phyloP scores from a whole-genome alignment of 2,113 vertebrate genomes.

The Colistium nudipinnis region DNA sequence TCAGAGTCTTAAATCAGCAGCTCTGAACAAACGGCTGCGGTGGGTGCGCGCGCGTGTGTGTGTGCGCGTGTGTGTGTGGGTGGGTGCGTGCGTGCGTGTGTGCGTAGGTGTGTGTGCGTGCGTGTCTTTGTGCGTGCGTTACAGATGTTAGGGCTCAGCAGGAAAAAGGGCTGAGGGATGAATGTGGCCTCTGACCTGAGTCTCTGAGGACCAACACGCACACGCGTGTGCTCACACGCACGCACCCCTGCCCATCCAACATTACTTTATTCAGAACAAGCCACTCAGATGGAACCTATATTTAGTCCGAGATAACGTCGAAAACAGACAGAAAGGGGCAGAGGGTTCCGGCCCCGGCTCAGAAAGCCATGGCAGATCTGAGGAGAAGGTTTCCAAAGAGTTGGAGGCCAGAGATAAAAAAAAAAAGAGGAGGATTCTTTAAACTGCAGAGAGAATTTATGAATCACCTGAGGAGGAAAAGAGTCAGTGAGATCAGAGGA shows the following conservation, averaged over 20 bases:
- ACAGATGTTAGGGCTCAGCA: conserved; percentile 60
- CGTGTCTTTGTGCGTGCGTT: conserved; percentile 19
- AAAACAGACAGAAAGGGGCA: too few species aligned
- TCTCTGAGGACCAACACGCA: conserved; percentile 41
- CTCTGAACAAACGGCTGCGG: too few species aligned
- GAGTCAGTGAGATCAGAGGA: neutral
- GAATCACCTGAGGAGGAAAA: conserved; percentile 34
- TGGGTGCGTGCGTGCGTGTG: conserved; percentile 3
- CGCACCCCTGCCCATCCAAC: conserved; percentile 3
- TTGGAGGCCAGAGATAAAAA: conserved; percentile 20
- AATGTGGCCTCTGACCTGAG: conserved; percentile 53
- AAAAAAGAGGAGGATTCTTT: neutral
- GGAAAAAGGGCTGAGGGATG: conserved; percentile 64
- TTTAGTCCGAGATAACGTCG: too few species aligned
- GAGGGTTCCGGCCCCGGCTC: too few species aligned
- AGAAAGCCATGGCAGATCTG: too few species aligned
- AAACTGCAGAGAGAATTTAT: conserved; percentile 25
- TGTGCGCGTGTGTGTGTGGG: conserved; percentile 6
- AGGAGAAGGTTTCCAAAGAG: neutral
- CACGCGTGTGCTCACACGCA: conserved; percentile 12
- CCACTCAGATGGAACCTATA: too few species aligned
- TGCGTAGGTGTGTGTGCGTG: conserved; percentile 24
- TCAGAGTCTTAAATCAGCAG: neutral
- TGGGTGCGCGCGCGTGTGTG: conserved; percentile 15
- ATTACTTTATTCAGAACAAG: too few species aligned